Percentiles rank a stretch among this genome's conserved stretches.
phyloP scores from a whole-genome alignment of 2,888 invertebrate species.

The Endotricha flammealis region DNA sequence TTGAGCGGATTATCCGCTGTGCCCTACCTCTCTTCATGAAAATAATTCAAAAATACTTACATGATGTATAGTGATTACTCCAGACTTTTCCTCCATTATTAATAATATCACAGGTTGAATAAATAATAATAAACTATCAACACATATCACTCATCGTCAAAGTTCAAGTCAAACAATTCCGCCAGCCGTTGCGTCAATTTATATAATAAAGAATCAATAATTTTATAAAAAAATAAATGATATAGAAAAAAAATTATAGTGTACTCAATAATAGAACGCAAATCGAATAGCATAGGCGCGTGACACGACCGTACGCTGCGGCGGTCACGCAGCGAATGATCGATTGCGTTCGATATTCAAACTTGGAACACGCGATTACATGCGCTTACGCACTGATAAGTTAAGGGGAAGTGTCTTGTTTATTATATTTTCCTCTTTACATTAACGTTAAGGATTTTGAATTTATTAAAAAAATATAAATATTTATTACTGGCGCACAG shows the following conservation, averaged over 20 bases:
- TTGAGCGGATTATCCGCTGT: too few species aligned
- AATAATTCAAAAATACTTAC: constrained; percentile 35
- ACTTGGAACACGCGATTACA: constrained; percentile 21
- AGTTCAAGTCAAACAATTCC: constrained; percentile 41
- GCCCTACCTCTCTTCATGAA: too few species aligned
- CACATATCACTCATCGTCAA: constrained; percentile 42
- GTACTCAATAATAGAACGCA: constrained; percentile 49
- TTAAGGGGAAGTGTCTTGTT: constrained; percentile 12
- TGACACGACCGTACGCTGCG: constrained; percentile 27
- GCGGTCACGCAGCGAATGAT: constrained; percentile 40
- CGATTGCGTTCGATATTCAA: constrained; percentile 23
- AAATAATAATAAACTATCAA: constrained; percentile 41
- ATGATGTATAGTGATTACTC: constrained; percentile 62
- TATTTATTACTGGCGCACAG: too few species aligned
- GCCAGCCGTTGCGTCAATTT: constrained; percentile 31
- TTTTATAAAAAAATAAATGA: constrained; percentile 54
- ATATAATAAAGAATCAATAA: constrained; percentile 45
- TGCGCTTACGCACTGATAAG: constrained; percentile 38
- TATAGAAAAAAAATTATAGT: constrained; percentile 57
- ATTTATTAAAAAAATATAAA: too few species aligned
- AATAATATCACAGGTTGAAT: constrained; percentile 68
- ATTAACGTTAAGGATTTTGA: too few species aligned
- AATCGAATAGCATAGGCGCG: constrained; percentile 41
- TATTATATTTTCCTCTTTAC: too few species aligned
- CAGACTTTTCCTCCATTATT: constrained; percentile 49